These are phyloP conservation scores for Poliocrania exsul DNA, from an alignment of 2,797 vertebrate species.

Conservation along the genomic window DNA sequence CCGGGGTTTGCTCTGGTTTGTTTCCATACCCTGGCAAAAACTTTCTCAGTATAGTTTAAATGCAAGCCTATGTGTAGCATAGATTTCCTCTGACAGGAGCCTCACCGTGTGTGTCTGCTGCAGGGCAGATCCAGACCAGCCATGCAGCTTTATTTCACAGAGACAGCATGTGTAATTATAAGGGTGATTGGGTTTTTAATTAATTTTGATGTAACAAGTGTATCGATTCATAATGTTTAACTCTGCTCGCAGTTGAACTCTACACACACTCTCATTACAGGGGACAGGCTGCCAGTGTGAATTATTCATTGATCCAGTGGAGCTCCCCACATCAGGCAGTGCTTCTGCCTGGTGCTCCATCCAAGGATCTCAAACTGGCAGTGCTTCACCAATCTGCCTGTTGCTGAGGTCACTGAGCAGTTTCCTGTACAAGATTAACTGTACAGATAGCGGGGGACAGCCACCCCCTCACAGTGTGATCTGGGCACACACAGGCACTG, in stretches of 20 bases:
- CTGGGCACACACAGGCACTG: neutral
- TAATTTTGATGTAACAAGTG: constrained; percentile 21
- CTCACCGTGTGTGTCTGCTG: neutral
- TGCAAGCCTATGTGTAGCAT: neutral
- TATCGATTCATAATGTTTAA: neutral
- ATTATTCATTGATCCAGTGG: neutral
- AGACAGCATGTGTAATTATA: constrained; percentile 14
- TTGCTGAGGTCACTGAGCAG: neutral
- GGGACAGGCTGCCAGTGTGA: neutral
- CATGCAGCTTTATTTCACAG: neutral
- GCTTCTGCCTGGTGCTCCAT: neutral
- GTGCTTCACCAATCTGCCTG: neutral
- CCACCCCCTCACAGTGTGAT: neutral
- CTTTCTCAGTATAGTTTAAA: neutral
- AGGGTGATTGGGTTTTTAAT: constrained; percentile 43
- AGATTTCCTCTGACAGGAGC: neutral
- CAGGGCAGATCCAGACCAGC: neutral
- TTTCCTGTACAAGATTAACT: neutral
- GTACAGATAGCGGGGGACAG: neutral
- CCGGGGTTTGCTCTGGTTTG: neutral
- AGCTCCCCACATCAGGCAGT: neutral
- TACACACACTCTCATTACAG: neutral
- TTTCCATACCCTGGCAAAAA: neutral
- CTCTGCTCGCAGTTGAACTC: constrained; percentile 14
- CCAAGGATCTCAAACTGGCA: neutral